Evolutionary conservation across 2,113 vertebrate genomes (phyloP).

Genomic region (Sylvietta virens): DNA sequence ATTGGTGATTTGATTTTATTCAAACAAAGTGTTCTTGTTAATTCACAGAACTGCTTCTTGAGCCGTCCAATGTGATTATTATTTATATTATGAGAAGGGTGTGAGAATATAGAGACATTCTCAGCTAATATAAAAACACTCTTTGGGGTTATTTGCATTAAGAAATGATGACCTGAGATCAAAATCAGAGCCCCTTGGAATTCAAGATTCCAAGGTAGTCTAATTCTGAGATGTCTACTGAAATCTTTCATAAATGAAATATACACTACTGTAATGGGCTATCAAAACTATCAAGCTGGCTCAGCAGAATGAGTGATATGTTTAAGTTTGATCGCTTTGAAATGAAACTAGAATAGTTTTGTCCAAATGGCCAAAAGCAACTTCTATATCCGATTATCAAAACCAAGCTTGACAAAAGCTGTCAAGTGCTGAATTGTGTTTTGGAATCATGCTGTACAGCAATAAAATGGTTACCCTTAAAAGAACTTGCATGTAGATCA

Average conservation of each 20-base stretch:
- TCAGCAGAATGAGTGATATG: conserved; percentile 54
- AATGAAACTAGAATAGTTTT: conserved; percentile 13
- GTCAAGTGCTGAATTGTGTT: conserved; percentile 2
- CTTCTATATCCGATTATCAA: conserved; percentile 49
- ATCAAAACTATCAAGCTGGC: conserved; percentile 66
- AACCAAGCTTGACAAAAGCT: conserved; percentile 37
- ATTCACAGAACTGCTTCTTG: background rate
- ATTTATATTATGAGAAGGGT: background rate
- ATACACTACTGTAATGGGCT: conserved; percentile 66
- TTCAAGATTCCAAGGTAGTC: conserved; percentile 37
- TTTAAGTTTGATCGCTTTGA: conserved; percentile 56
- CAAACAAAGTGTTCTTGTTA: background rate
- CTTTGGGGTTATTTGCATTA: conserved; percentile 8
- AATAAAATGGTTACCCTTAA: background rate
- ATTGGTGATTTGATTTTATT: conserved; percentile 21
- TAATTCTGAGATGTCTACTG: conserved; percentile 61
- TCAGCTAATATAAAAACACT: background rate
- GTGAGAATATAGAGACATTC: background rate
- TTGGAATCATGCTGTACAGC: background rate
- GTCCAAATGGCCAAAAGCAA: conserved; percentile 60
- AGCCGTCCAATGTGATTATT: background rate
- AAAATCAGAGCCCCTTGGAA: conserved; percentile 31
- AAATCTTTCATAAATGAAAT: conserved; percentile 67
- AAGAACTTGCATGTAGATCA: background rate
- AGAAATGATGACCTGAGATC: conserved; percentile 64